Evolutionary conservation across 2,113 vertebrate species (phyloP), one percentile per base, ranked within the genome.

Genomic region (Andinoacara biseriatus): DNA sequence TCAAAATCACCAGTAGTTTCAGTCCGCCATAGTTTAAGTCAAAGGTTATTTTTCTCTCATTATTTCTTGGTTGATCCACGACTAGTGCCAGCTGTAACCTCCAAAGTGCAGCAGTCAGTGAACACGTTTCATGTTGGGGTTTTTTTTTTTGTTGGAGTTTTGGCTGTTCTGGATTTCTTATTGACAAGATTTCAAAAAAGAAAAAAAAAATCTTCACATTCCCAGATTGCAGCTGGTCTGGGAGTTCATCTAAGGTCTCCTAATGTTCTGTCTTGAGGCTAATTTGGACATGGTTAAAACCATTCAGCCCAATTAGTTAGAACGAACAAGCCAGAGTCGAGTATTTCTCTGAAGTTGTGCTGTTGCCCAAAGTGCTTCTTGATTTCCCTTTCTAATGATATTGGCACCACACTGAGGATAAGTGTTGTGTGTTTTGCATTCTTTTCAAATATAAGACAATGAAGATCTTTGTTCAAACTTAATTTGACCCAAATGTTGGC

Each of bases 401-500:
- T 79, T 92, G 91, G 80, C 75, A 80, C 60, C 61, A 54, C 33
- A 29, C 20, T 77, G 76, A 61, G 58, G 76, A 80, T 78, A 76
- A 79, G 52, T 78, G 49, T 89, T 80, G 38, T 69, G 60, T 83
- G 63, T 90, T 92, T 86, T 84, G 72, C 56, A 76, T 85, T 91
- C 72, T 81, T 69, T 43, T 86, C 35, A 79, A 76, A 79, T 59
- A 31, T 15, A 63, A 83, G 61, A 87, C 86, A 90, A 88, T 90
- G 78, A 86, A 84, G 88, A 90, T 84, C 89, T 90, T 90, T 93
- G 86, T 89, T 86, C 54, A 69, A 69, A 75, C 80, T 84, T 91
- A 91, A 91, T 92, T 89, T 90, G 90, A 92, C 87, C 91, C 90
- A 92, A 87, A 91, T 91, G 87, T 91, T 91, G 87, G 87, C 78